These are phyloP conservation scores for Desmophyllum pertusum DNA, from an alignment of 92 coral and sea anemone species.

Conservation along the genomic window DNA sequence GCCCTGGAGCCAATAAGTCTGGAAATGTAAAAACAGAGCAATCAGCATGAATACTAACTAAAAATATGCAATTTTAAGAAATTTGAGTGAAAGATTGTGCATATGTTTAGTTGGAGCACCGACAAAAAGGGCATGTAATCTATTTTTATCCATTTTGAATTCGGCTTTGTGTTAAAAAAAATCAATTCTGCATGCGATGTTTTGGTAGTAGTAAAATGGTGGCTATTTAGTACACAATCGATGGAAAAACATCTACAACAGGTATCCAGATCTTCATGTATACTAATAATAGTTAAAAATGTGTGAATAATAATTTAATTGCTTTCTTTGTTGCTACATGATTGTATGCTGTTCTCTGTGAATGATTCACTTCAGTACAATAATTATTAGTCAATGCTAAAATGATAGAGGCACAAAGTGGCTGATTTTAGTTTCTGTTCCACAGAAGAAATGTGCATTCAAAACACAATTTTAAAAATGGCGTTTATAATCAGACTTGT, in stretches of 20 bases:
- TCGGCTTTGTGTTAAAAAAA: too few species aligned
- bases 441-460: not conserved
- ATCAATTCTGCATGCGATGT: not conserved
- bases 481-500: too few species aligned
- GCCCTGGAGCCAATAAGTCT: conserved; percentile 16
- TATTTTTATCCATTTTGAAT: not conserved
- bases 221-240: not conserved
- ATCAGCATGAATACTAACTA: not conserved
- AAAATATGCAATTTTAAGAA: not conserved
- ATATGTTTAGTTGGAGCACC: not conserved
- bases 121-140: not conserved
- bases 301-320: not conserved
- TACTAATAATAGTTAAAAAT: not conserved
- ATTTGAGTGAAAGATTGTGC: not conserved
- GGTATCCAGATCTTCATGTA: not conserved
- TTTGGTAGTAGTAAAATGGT: not conserved
- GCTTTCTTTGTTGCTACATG: not conserved
- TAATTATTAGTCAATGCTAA: not conserved
- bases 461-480: not conserved
- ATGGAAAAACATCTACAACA: not conserved
- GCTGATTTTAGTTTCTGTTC: not conserved
- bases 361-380: not conserved
- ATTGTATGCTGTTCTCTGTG: not conserved
- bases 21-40: conserved; percentile 11
- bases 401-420: not conserved